Base-by-base conservation (phyloP, 1,140 invertebrate species). In the Amyelois transitella region DNA sequence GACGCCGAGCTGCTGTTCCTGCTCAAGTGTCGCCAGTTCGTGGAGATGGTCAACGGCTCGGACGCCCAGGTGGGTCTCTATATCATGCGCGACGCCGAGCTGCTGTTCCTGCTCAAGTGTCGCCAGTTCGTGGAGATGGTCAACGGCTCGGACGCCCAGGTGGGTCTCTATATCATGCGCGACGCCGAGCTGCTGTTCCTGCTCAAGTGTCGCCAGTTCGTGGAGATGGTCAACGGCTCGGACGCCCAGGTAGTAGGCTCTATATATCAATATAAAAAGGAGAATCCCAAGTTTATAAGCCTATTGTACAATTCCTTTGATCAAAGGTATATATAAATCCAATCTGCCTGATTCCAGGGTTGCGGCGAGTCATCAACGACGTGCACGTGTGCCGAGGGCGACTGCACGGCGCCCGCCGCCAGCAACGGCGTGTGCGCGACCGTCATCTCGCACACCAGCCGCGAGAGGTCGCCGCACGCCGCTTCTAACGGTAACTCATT, bases 51-150 rank as follows among this genome's bases (percentile, higher is more conserved):
- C 50, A 96, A 95, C 80, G 95, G 94, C 50, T 92, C 93, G 43
- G 95, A 96, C 81, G 92, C 93, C 12, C 93, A 94, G 86, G 90
- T 93, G 51, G n/a, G n/a, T n/a, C n/a, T n/a, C n/a, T n/a, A n/a
- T n/a, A n/a, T n/a, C n/a, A n/a, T n/a, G 81, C 91, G 92, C 43
- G 96, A 98, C 89, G 92, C 93, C 65, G 96, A 98, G 81, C 90
- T 99, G 63, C 91, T 97, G 72, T 99, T 99, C 86, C 93, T 96
- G 86, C 91, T 99, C 52, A 98, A 98, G 86, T 98, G 97, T 88
- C 93, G 98, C 65, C 97, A 99, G 89, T 99, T 99, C 89, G 95
- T 99, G 18, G 98, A 99, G 89, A 96, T 96, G 95, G 94, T 96
- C 50, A 96, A 95, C 80, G 95, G 94, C 50, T 92, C 93, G 43